A percentile compares a stretch with the other conserved stretches of the same genome.
Conservation (phyloP, 2,113 vertebrate genomes). For the Odocoileus hemionus region DNA sequence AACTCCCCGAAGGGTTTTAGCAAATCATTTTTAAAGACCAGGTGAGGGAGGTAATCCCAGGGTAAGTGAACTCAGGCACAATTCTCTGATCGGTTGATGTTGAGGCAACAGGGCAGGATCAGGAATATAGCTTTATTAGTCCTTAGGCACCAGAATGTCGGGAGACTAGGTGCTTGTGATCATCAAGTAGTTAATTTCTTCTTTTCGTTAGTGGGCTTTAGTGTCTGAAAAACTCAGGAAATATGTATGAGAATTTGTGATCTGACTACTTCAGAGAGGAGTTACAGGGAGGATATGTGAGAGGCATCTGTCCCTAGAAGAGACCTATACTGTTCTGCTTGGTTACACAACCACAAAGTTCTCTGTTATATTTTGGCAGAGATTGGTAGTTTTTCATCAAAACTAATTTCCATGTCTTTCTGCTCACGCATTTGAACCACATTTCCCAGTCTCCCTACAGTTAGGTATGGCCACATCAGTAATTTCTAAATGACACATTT, state of each 20-base stretch:
- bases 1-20: neutral
- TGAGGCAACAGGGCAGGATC: neutral
- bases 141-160: neutral
- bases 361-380: neutral
- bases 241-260: neutral
- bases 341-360: neutral
- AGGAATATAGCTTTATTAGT: neutral
- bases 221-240: neutral
- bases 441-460: neutral
- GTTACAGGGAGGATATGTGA: neutral
- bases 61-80: neutral
- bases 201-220: neutral
- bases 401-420: neutral
- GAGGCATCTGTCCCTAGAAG: neutral
- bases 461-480: neutral
- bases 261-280: neutral
- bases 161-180: neutral
- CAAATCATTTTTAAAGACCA: neutral
- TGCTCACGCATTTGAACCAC: neutral
- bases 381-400: neutral
- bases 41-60: neutral
- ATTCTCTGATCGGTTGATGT: neutral
- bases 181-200: neutral
- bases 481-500: neutral
- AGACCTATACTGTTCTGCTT: neutral